Base-by-base conservation (phyloP, 2,113 vertebrate genomes). In the Anas platyrhynchos region DNA sequence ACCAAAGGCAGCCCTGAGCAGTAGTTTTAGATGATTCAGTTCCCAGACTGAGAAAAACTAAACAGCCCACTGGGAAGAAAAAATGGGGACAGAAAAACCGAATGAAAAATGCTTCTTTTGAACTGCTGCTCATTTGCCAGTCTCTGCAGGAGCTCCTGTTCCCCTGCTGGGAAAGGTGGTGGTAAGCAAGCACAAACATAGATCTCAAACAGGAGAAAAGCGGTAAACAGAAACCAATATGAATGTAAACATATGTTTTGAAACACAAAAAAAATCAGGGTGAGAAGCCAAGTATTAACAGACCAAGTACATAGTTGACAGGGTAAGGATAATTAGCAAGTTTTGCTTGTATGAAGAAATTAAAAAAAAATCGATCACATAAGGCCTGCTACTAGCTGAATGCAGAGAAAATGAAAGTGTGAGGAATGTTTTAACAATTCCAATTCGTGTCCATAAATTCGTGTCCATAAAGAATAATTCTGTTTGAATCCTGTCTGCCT, bases 11-110 rank as follows among this genome's bases (percentile, higher is more conserved):
- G 59, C 26, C 17, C 55, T 7, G 18, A 90, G 48, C 11, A 29
- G 46, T 2, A 50, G 26, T 0, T 0, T 1, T 62, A 65, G 36
- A 55, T 9, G 46, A 74, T 62, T 74, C 3, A 2, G 46, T 58
- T 61, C 55, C 44, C 62, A 86, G 68, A 77, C 13, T 17, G 13
- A 86, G 34, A 1, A 29, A 82, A 90, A 83, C 10, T 1, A 1
- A 86, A 54, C 12, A 59, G 56, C 26, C 22, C 50, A 61, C 34
- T 27, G 44, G 54, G 54, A 15, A 32, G 48, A 73, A 52, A 71
- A 56, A 73, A 25, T 0, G 6, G 11, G 17, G 32, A 72, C 26
- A 43, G 7, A 48, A 66, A 58, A 82, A 41, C 3, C 3, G 18
- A 67, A 84, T n/a, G 46, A 23, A n/a, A 86, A 78, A 25, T 0